phyloP scores from a whole-genome alignment of 2,113 vertebrate genomes.

The Anoplopoma fimbria region DNA sequence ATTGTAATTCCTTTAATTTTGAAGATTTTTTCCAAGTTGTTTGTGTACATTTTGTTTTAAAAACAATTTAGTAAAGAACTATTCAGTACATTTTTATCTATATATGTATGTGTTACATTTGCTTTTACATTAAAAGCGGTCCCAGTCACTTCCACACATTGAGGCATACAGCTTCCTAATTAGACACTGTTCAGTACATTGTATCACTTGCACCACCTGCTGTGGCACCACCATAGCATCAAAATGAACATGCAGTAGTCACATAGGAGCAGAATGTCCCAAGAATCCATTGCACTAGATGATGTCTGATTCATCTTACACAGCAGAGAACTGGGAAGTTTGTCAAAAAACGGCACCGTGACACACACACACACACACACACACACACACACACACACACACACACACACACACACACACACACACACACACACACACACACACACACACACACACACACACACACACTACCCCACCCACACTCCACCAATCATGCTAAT shows the following conservation, averaged over 20 bases:
- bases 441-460: too few relatives aligned
- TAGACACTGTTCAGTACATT: background rate
- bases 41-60: background rate
- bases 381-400: too few relatives aligned
- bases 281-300: conserved; percentile 21
- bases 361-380: conserved; percentile 4
- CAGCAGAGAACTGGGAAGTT: conserved; percentile 40
- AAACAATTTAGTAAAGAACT: background rate
- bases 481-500: conserved; percentile 37
- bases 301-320: conserved; percentile 30
- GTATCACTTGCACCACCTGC: background rate
- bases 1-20: background rate
- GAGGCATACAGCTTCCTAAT: too few relatives aligned
- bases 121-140: background rate
- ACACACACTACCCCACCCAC: conserved; percentile 10
- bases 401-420: too few relatives aligned
- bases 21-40: too few relatives aligned
- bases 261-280: conserved; percentile 20
- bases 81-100: too few relatives aligned
- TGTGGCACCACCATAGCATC: conserved; percentile 10
- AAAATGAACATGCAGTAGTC: conserved; percentile 34
- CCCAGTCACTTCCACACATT: too few relatives aligned
- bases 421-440: too few relatives aligned
- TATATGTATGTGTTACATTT: background rate
- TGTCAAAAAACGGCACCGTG: conserved; percentile 27